A percentile compares a stretch with the other conserved stretches of the same genome.
These are phyloP conservation scores for Tetragonula clypearis DNA, from an alignment of 1,140 invertebrate genomes.

Conservation along the genomic window DNA sequence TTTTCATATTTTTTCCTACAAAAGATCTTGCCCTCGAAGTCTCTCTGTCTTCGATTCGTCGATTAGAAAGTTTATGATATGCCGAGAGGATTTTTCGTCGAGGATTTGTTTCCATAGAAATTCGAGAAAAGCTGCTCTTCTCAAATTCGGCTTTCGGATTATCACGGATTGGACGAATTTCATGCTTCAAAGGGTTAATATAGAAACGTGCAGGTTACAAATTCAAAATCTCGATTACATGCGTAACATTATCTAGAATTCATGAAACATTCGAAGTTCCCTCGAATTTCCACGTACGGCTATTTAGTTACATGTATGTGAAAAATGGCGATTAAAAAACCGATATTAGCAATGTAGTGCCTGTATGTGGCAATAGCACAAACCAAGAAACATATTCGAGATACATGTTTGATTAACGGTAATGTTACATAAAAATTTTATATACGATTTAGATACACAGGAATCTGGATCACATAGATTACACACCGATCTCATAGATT, in stretches of 20 bases:
- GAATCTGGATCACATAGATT: not conserved
- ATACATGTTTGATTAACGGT: not conserved
- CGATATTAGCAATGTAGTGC: conserved; percentile 35
- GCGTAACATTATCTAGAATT: conserved; percentile 34
- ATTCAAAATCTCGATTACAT: conserved; percentile 31
- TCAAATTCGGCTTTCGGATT: not conserved
- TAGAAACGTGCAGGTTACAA: conserved; percentile 13
- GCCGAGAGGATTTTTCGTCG: not conserved
- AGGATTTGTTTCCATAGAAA: not conserved
- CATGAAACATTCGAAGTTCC: not conserved
- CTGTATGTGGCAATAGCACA: conserved; percentile 36
- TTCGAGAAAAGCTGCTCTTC: not conserved
- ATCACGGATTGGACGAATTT: not conserved
- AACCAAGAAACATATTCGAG: conserved; percentile 32
- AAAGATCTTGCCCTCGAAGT: not conserved
- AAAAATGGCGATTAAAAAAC: conserved; percentile 41
- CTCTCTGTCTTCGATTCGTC: not conserved
- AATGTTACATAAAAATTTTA: not conserved
- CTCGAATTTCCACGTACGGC: conserved; percentile 26
- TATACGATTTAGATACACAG: not conserved
- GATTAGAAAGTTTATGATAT: not conserved
- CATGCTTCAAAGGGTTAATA: conserved; percentile 33
- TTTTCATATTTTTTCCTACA: not conserved
- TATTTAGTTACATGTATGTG: conserved; percentile 14
- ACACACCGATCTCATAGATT: not conserved